Percentiles rank a stretch among this genome's conserved stretches.
These are phyloP conservation scores for Eristalis arbustorum DNA, from an alignment of 2,888 invertebrate species.

Conservation along the genomic window DNA sequence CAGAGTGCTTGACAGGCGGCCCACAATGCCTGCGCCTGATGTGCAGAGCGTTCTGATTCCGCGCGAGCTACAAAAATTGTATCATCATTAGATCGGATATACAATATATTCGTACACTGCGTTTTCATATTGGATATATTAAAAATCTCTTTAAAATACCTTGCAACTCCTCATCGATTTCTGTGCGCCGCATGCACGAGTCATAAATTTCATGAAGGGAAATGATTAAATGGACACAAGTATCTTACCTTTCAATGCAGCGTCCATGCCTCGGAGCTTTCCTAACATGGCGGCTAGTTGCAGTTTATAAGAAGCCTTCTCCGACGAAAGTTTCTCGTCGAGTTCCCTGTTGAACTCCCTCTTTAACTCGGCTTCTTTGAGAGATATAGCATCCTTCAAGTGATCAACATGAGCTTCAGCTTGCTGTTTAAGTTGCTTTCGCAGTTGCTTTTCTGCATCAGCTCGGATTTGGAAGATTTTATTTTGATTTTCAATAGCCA, in stretches of 20 bases:
- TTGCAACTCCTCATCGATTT: conserved; percentile 79
- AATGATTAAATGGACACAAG: not conserved
- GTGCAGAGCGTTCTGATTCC: conserved; percentile 87
- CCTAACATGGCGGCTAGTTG: conserved; percentile 88
- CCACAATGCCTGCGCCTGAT: conserved; percentile 94
- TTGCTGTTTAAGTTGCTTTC: conserved; percentile 90
- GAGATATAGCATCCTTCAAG: conserved; percentile 85
- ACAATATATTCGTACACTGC: not conserved
- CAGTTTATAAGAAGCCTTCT: conserved; percentile 85
- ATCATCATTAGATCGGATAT: not conserved
- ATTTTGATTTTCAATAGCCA: conserved; percentile 86
- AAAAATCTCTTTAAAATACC: conserved; percentile 73
- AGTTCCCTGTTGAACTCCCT: conserved; percentile 82
- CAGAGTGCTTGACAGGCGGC: conserved; percentile 94
- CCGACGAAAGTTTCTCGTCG: conserved; percentile 86
- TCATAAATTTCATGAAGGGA: not conserved
- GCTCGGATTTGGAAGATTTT: conserved; percentile 84
- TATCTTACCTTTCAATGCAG: conserved; percentile 86
- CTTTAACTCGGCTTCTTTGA: conserved; percentile 81
- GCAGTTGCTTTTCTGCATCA: conserved; percentile 86
- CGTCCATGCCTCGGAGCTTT: conserved; percentile 88
- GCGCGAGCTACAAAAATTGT: conserved; percentile 82
- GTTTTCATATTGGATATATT: not conserved
- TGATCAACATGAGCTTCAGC: conserved; percentile 93
- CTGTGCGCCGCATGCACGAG: conserved; percentile 75